A percentile compares a stretch with the other conserved stretches of the same genome.
Conservation (phyloP, 2,113 vertebrate genomes). For the Dascyllus trimaculatus region DNA sequence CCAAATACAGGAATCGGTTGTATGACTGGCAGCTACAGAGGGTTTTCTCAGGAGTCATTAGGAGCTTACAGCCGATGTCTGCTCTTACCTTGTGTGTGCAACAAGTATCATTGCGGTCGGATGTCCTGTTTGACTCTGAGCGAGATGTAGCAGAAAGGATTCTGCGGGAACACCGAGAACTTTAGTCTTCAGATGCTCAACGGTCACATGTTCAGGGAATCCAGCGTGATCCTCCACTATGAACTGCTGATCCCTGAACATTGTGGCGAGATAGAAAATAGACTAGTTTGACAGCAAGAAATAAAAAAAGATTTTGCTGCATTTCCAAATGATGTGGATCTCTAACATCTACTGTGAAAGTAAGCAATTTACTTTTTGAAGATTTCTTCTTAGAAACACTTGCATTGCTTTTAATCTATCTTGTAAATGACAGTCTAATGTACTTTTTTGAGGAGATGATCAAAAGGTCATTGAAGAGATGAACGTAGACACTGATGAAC, state of each 20-base stretch:
- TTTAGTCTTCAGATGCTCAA: conserved; percentile 69
- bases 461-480: conserved; percentile 85
- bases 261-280: neutral
- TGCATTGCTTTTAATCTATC: too few species aligned
- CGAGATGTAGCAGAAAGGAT: conserved; percentile 80
- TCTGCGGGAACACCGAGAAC: conserved; percentile 75
- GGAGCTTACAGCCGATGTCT: too few species aligned
- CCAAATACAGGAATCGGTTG: neutral
- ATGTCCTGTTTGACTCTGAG: conserved; percentile 66
- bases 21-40: neutral
- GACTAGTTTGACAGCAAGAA: neutral
- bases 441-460: conserved; percentile 82
- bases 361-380: too few species aligned
- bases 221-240: conserved; percentile 80
- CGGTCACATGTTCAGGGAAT: conserved; percentile 75
- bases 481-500: conserved; percentile 75
- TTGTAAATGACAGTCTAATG: too few species aligned
- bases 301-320: too few species aligned
- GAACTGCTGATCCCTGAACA: conserved; percentile 78
- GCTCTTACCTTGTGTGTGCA: conserved; percentile 71
- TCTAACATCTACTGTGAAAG: too few species aligned
- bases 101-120: conserved; percentile 75
- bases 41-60: neutral
- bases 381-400: too few species aligned
- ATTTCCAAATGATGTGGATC: too few species aligned